Evolutionary conservation across 2,113 vertebrate species (phyloP).

Genomic region (Ranitomeya imitator): DNA sequence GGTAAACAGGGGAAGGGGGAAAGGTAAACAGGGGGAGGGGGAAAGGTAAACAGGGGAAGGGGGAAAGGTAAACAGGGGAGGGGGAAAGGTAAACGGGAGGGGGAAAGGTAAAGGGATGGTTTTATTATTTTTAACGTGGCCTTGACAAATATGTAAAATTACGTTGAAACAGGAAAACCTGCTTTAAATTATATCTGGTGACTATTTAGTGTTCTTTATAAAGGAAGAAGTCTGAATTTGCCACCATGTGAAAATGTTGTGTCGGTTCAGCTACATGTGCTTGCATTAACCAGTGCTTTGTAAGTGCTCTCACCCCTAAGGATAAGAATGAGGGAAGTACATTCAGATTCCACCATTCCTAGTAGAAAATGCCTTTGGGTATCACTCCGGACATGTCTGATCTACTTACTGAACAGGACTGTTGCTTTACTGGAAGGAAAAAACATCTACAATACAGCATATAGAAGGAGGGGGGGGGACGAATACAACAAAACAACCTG

Average conservation of each 20-base stretch:
- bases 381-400: background rate
- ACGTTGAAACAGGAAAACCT: background rate
- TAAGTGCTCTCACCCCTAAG: background rate
- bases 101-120: no score
- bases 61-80: no score
- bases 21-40: no score
- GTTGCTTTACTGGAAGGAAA: background rate
- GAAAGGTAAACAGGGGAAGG: no score
- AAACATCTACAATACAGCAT: background rate
- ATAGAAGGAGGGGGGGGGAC: no score
- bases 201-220: background rate
- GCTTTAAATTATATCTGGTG: background rate
- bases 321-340: background rate
- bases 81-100: no score
- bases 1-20: no score
- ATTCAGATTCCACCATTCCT: background rate
- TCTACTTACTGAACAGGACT: background rate
- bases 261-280: background rate
- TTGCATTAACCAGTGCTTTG: background rate
- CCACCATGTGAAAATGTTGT: background rate
- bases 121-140: no score
- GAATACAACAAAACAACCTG: no score
- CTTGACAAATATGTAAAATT: no score
- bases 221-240: background rate
- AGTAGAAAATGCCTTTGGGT: background rate